These are phyloP conservation scores for Orthonychiurus folsomi DNA, from an alignment of 2,888 invertebrate genomes.

Conservation along the genomic window DNA sequence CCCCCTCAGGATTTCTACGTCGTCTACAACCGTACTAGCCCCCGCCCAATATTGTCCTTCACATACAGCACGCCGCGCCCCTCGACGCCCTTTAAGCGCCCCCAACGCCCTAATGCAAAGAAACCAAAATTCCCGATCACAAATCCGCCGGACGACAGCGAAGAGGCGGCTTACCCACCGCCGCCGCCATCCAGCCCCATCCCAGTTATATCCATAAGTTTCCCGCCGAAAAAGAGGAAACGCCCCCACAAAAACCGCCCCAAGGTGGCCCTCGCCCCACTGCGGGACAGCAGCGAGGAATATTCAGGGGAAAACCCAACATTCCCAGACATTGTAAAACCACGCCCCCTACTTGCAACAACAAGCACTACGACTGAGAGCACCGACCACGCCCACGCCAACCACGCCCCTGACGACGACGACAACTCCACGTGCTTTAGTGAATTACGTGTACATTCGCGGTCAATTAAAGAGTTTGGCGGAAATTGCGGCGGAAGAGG, in stretches of 20 bases:
- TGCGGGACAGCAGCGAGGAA: slow-evolving; percentile 9
- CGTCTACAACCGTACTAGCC: slow-evolving; percentile 50
- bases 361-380: slow-evolving; percentile 25
- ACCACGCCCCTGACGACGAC: slow-evolving; percentile 19
- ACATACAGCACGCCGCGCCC: neutral
- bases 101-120: slow-evolving; percentile 37
- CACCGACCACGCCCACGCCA: slow-evolving; percentile 25
- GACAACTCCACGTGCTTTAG: slow-evolving; percentile 32
- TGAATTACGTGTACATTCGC: slow-evolving; percentile 38
- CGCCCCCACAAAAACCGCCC: slow-evolving; percentile 22
- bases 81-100: neutral
- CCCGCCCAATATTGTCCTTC: no score
- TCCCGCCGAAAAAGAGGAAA: slow-evolving; percentile 27
- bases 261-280: neutral
- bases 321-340: slow-evolving; percentile 11
- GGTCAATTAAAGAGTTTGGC: slow-evolving; percentile 36
- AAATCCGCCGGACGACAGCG: slow-evolving; percentile 37
- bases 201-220: slow-evolving; percentile 15
- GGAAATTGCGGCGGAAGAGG: slow-evolving; percentile 32
- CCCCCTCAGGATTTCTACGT: slow-evolving; percentile 82
- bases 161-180: slow-evolving; percentile 7
- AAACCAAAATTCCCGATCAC: slow-evolving; percentile 40
- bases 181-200: neutral
- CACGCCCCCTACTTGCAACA: slow-evolving; percentile 19
- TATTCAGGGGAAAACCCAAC: slow-evolving; percentile 4